Conservation (phyloP, 2,797 vertebrate genomes). For the Mus minutoides region DNA sequence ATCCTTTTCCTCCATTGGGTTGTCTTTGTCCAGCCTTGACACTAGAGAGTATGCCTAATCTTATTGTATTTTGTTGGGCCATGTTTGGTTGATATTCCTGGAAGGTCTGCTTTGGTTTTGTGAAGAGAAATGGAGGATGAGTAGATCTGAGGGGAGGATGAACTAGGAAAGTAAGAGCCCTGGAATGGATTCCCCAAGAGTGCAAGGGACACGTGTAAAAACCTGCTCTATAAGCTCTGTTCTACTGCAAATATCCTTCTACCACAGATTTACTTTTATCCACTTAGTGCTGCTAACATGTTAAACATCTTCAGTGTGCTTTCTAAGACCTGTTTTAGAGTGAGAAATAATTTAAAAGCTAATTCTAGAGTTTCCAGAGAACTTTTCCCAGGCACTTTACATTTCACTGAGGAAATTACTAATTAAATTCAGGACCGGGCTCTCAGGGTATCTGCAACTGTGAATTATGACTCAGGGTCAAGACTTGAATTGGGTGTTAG, state of each 20-base stretch:
- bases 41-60: not conserved
- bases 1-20: not conserved
- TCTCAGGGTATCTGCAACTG: slow-evolving; percentile 24
- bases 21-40: not conserved
- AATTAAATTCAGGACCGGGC: slow-evolving; percentile 28
- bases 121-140: not conserved
- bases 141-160: not conserved
- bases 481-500: not conserved
- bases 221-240: not conserved
- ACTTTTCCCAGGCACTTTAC: slow-evolving; percentile 35
- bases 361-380: slow-evolving; percentile 62
- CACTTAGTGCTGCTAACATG: not conserved
- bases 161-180: not conserved
- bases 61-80: not conserved
- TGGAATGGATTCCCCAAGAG: not conserved
- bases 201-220: not conserved
- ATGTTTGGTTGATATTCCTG: not conserved
- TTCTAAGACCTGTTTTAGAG: slow-evolving; percentile 41
- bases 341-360: slow-evolving; percentile 49
- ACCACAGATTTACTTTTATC: not conserved
- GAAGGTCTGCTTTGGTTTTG: not conserved
- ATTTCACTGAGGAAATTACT: slow-evolving; percentile 52
- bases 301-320: slow-evolving; percentile 7
- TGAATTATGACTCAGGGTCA: slow-evolving; percentile 28
- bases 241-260: not conserved